Conservation (phyloP, 1,140 invertebrate species). For the Drosophila gunungcola region DNA sequence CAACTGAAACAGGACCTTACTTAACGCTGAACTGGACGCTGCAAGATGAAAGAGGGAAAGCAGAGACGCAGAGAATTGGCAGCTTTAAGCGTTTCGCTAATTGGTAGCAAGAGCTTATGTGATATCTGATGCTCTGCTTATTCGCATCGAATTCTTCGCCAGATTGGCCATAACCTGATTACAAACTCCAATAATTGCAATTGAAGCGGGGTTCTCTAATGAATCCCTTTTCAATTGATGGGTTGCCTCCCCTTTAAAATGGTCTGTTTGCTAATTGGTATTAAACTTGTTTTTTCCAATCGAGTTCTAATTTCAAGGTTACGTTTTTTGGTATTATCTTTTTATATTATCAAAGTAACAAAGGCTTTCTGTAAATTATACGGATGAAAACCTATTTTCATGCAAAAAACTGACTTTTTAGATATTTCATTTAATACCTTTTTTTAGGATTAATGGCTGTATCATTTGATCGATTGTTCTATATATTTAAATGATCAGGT, state of each 20-base stretch:
- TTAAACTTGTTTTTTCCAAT: neutral
- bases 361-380: too few relatives aligned
- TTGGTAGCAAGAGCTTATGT: conserved; percentile 29
- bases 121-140: conserved; percentile 27
- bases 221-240: conserved; percentile 4
- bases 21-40: conserved; percentile 15
- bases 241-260: neutral
- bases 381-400: too few relatives aligned
- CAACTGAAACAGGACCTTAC: conserved; percentile 29
- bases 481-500: too few relatives aligned
- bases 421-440: too few relatives aligned
- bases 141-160: conserved; percentile 4
- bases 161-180: conserved; percentile 39
- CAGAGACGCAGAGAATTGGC: neutral
- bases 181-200: conserved; percentile 3
- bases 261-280: conserved; percentile 2
- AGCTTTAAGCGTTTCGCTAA: conserved; percentile 34
- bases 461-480: too few relatives aligned
- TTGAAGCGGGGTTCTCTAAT: neutral
- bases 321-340: too few relatives aligned
- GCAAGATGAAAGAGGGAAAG: conserved; percentile 4
- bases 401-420: too few relatives aligned
- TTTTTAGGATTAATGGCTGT: too few relatives aligned
- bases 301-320: neutral
- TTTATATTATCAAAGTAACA: too few relatives aligned